Conservation (phyloP, 1,140 invertebrate genomes). For the Luehdorfia chinensis region DNA sequence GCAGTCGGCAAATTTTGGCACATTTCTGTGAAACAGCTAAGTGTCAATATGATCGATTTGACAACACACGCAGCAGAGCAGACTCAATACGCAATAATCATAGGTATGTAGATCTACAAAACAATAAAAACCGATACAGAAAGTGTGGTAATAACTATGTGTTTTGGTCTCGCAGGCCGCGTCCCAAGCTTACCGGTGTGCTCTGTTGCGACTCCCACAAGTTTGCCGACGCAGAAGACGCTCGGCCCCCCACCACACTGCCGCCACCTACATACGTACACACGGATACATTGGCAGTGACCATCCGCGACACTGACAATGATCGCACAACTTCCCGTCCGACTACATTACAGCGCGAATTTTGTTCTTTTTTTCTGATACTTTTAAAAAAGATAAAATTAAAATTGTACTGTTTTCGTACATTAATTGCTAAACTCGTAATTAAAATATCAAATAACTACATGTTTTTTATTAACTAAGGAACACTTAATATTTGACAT, state of each 20-base stretch:
- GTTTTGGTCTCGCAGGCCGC: constrained; percentile 51
- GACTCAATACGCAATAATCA: constrained; percentile 65
- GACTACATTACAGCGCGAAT: no score
- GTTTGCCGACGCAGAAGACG: constrained; percentile 50
- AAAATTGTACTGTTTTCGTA: neutral
- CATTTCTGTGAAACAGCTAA: constrained; percentile 65
- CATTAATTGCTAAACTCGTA: neutral
- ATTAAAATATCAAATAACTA: no score
- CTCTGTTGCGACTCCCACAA: constrained; percentile 70
- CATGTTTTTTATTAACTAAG: no score
- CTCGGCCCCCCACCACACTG: constrained; percentile 57
- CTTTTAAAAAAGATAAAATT: no score
- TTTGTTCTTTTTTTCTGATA: no score
- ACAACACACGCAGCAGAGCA: constrained; percentile 74
- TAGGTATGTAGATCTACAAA: constrained; percentile 64
- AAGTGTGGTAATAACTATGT: constrained; percentile 58
- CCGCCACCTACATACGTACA: constrained; percentile 71
- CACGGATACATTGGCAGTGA: constrained; percentile 59
- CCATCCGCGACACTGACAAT: constrained; percentile 34
- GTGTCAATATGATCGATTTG: constrained; percentile 59
- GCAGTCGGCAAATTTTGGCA: constrained; percentile 39
- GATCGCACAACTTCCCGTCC: constrained; percentile 14
- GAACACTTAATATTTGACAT: no score
- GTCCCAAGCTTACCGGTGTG: constrained; percentile 72
- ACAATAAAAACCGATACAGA: constrained; percentile 67